Conservation (phyloP, 2,888 invertebrate species). For the Apamea sordens region DNA sequence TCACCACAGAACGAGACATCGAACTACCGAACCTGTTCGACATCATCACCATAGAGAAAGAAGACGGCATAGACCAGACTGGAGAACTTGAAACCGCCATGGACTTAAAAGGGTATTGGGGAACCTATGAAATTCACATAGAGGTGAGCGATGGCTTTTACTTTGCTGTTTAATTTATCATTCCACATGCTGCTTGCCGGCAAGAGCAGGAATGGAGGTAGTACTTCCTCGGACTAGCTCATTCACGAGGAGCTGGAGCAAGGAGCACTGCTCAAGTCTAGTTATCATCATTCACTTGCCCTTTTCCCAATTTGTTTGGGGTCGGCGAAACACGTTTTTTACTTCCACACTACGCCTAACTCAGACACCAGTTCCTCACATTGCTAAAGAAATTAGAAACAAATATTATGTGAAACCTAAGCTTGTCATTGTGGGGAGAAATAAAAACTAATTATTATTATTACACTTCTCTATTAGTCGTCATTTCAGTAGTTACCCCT, state of each 20-base stretch:
- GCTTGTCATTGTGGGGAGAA: too few species aligned
- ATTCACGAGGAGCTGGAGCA: neutral
- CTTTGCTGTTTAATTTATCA: neutral
- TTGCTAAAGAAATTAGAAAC: too few species aligned
- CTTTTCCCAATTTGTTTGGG: neutral
- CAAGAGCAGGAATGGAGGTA: neutral
- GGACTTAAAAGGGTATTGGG: conserved; percentile 89
- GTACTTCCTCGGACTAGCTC: neutral
- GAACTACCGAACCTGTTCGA: conserved; percentile 77
- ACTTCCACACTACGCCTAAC: too few species aligned
- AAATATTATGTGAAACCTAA: too few species aligned
- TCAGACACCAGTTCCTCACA: too few species aligned
- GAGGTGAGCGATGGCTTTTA: conserved; percentile 76
- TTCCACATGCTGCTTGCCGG: neutral
- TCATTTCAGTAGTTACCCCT: too few species aligned
- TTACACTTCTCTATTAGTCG: neutral
- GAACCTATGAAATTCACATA: conserved; percentile 89
- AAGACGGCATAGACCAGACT: conserved; percentile 72
- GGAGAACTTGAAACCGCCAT: conserved; percentile 85
- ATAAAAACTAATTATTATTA: too few species aligned
- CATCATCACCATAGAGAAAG: conserved; percentile 76
- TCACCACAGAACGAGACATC: conserved; percentile 74
- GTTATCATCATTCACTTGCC: neutral
- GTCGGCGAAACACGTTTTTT: neutral
- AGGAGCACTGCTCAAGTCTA: neutral